Evolutionary conservation across 2,888 invertebrate genomes (phyloP).

Genomic region (Bellardia pandia): DNA sequence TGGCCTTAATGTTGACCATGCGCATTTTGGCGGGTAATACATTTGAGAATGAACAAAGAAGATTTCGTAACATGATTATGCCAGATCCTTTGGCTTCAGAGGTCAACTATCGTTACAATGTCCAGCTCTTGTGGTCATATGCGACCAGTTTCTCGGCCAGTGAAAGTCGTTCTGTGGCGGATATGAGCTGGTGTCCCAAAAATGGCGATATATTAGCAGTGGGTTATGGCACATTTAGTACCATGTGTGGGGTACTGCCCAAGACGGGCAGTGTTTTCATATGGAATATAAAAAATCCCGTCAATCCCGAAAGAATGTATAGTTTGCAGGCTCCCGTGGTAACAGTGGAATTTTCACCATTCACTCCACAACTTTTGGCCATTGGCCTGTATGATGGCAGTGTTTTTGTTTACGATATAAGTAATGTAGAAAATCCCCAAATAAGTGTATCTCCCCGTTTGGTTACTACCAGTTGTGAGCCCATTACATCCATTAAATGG

Average conservation of each 20-base stretch:
- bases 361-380: conserved; percentile 89
- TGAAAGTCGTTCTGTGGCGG: conserved; percentile 85
- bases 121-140: conserved; percentile 89
- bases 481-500: conserved; percentile 89
- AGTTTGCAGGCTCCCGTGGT: conserved; percentile 88
- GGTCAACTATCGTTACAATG: conserved; percentile 88
- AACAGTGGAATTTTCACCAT: conserved; percentile 88
- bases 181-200: conserved; percentile 88
- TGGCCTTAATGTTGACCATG: conserved; percentile 88
- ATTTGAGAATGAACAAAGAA: conserved; percentile 88
- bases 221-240: conserved; percentile 88
- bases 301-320: conserved; percentile 89
- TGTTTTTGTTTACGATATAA: conserved; percentile 89
- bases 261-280: conserved; percentile 88
- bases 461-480: conserved; percentile 87
- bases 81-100: conserved; percentile 87
- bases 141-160: conserved; percentile 84
- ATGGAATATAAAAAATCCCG: conserved; percentile 93
- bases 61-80: conserved; percentile 87
- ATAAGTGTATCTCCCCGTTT: conserved; percentile 86
- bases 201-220: conserved; percentile 90
- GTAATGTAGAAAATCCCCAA: conserved; percentile 84
- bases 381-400: conserved; percentile 90
- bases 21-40: conserved; percentile 89
- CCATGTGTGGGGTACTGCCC: conserved; percentile 81